phyloP scores from a whole-genome alignment of 1,140 invertebrate species.

The Cydia pomonella region DNA sequence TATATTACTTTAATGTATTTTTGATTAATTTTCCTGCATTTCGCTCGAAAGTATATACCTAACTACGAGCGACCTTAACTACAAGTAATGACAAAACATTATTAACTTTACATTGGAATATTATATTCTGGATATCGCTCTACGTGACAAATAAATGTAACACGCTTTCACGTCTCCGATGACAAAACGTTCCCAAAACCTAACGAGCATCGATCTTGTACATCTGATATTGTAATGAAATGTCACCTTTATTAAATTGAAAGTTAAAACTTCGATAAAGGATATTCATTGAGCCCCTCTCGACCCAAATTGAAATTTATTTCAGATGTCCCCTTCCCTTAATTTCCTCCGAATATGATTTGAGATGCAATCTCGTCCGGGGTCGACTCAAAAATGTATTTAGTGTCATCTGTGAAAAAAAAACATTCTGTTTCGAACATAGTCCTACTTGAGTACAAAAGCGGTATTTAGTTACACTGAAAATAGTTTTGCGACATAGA shows the following conservation, averaged over 20 bases:
- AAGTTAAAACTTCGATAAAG: slow-evolving; percentile 28
- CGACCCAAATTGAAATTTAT: slow-evolving; percentile 70
- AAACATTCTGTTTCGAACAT: background rate
- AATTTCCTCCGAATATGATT: slow-evolving; percentile 69
- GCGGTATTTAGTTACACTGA: no score
- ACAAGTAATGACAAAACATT: no score
- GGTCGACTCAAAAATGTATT: slow-evolving; percentile 52
- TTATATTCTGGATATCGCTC: no score
- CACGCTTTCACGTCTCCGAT: background rate
- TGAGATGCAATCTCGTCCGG: slow-evolving; percentile 63
- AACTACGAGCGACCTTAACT: no score
- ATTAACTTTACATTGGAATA: no score
- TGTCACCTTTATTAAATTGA: background rate
- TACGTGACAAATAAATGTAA: no score
- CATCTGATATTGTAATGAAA: slow-evolving; percentile 11
- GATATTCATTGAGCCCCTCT: slow-evolving; percentile 52
- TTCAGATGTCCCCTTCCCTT: slow-evolving; percentile 62
- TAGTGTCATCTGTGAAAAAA: slow-evolving; percentile 3
- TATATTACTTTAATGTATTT: no score
- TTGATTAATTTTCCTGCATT: no score
- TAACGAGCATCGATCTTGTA: background rate
- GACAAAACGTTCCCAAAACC: background rate
- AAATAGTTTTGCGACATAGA: no score
- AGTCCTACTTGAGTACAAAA: background rate
- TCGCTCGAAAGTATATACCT: no score